Evolutionary conservation across 2,113 vertebrate species (phyloP).

Genomic region (Myrmophylax atrothorax): DNA sequence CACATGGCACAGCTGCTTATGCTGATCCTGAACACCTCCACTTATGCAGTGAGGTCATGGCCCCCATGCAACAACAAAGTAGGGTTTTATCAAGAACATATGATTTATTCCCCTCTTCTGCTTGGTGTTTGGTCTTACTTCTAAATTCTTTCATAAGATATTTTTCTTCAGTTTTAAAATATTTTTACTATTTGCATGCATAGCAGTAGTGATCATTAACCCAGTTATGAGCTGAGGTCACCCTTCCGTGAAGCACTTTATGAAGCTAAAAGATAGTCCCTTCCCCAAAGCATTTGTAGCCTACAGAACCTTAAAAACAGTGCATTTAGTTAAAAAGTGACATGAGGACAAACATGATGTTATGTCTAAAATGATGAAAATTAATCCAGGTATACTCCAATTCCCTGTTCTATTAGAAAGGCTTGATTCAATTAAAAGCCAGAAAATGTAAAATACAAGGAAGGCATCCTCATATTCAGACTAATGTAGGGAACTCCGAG

Average conservation of each 20-base stretch:
- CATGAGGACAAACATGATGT: not conserved
- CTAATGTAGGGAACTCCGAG: not conserved
- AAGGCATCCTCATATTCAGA: not conserved
- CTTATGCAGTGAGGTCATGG: not conserved
- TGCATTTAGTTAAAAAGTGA: not conserved
- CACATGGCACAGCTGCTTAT: not conserved
- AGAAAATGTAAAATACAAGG: not conserved
- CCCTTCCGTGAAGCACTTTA: not conserved
- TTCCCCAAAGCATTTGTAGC: not conserved
- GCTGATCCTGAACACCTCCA: not conserved
- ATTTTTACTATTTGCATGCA: not conserved
- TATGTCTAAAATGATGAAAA: not conserved
- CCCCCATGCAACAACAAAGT: not conserved
- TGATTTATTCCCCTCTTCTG: not conserved
- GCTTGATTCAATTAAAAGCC: not conserved
- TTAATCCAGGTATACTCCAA: not conserved
- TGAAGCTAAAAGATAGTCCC: not conserved
- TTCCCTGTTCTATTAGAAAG: not conserved
- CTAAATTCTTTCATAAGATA: not conserved
- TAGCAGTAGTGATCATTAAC: not conserved
- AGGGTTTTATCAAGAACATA: rapidly evolving
- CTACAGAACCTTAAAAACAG: not conserved
- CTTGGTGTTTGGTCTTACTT: not conserved
- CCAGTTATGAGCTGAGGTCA: not conserved
- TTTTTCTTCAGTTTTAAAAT: not conserved